Base-by-base conservation (phyloP, 2,113 vertebrate genomes). In the Arvicanthis niloticus region DNA sequence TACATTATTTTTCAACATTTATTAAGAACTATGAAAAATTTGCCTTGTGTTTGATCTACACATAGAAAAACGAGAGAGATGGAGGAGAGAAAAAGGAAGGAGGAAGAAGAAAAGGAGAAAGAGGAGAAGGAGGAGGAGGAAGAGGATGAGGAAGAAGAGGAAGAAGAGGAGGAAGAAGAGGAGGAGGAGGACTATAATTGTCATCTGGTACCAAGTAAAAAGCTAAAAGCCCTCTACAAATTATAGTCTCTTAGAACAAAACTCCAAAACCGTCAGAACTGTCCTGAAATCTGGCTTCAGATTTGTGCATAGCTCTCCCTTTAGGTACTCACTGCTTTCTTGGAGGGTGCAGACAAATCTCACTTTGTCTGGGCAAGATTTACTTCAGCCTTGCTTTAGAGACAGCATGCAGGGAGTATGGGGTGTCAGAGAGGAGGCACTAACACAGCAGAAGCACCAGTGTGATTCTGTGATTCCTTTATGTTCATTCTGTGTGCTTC, bases 1-100 rank as follows among this genome's bases (percentile, higher is more conserved):
- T 73, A 62, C 85, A 31, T 68, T 81, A 90, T n/a, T 90, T 77
- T 40, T 78, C n/a, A 68, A 94, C 37, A 86, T 91, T 94, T 96
- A 88, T 89, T 90, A 88, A 75, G 92, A 96, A 87, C 5, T 75
- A 89, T 97, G 51, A 62, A 7, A 78, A 77, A 26, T 40, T 92
- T 96, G 26, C 45, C 37, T 11, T 80, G 40, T 81, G 56, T 65
- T 92, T 89, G 56, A 80, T 96, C 65, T 94, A 67, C 76, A 89
- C 70, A 81, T 10, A 80, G 91, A 40, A 77, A 82, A 94, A 82
- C 42, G 53, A 77, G 42, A 22, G 24, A 26, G 58, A 88, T 96
- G 56, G 7, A 6, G 37, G 9, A 17, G 40, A 45, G 40, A 5
- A 26, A 45, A 76, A 96, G 56, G 62, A 8, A 15, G 13, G 24